These are phyloP conservation scores for Caenorhabditis sinica DNA, from an alignment of 2,888 invertebrate genomes.

Conservation along the genomic window DNA sequence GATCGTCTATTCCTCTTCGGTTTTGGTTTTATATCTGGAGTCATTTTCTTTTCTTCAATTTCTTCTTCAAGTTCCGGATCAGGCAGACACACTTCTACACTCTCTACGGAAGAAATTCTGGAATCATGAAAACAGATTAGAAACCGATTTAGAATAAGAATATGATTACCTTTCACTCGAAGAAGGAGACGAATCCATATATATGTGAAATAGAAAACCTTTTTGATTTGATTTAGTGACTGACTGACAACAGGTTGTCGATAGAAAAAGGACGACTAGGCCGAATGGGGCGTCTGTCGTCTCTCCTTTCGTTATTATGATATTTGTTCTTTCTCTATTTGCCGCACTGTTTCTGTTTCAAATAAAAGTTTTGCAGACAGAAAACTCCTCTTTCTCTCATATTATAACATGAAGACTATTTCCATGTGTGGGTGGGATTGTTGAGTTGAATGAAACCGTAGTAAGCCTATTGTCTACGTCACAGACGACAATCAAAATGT, in stretches of 20 bases:
- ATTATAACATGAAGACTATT: conserved; percentile 1
- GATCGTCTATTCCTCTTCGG: conserved; percentile 32
- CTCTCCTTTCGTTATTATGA: conserved; percentile 29
- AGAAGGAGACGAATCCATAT: conserved; percentile 22
- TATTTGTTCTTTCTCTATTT: conserved; percentile 45
- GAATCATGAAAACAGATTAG: neutral
- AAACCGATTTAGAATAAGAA: neutral
- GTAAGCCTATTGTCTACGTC: conserved; percentile 17
- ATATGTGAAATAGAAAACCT: neutral
- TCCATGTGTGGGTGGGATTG: conserved; percentile 40
- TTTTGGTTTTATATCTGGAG: conserved; percentile 10
- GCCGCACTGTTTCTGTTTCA: conserved; percentile 34
- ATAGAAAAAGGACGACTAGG: conserved; percentile 7
- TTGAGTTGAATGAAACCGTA: conserved; percentile 11
- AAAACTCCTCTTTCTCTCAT: neutral
- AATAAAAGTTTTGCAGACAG: conserved; percentile 32
- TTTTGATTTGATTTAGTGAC: conserved; percentile 23
- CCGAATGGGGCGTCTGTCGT: conserved; percentile 9
- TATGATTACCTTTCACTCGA: conserved; percentile 19
- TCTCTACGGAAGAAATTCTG: conserved; percentile 19
- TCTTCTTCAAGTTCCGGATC: neutral
- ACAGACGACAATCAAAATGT: conserved; percentile 24
- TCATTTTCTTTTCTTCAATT: neutral
- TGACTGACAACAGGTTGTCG: conserved; percentile 32
- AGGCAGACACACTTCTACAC: conserved; percentile 15